Evolutionary conservation across 1,140 invertebrate genomes (phyloP).

Genomic region (Drosophila guanche): DNA sequence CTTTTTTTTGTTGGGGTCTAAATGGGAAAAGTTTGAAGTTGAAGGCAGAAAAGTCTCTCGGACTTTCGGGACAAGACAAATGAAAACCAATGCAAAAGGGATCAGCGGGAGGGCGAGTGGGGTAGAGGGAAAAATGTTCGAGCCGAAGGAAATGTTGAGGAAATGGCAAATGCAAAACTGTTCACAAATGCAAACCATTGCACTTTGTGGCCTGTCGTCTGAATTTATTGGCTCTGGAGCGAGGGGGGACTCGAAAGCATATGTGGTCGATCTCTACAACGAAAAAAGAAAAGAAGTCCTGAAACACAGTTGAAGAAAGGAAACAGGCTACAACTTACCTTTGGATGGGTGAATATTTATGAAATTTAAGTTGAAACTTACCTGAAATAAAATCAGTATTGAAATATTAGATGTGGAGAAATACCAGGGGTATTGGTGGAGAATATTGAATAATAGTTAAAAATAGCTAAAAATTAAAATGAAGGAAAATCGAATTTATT

Average conservation of each 20-base stretch:
- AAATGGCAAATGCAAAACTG: slow-evolving; percentile 25
- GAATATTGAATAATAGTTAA: too few relatives aligned
- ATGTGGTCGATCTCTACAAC: too few relatives aligned
- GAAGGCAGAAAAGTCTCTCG: slow-evolving; percentile 63
- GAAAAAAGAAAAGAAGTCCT: too few relatives aligned
- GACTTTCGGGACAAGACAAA: slow-evolving; percentile 60
- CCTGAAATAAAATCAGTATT: too few relatives aligned
- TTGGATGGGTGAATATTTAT: too few relatives aligned
- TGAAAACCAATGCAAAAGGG: slow-evolving; percentile 53
- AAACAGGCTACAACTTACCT: too few relatives aligned
- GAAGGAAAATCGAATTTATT: too few relatives aligned
- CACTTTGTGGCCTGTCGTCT: slow-evolving; percentile 27
- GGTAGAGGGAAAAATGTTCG: not conserved
- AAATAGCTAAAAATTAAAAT: too few relatives aligned
- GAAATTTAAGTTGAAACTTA: too few relatives aligned
- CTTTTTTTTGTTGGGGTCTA: slow-evolving; percentile 30
- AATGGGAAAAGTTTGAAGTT: slow-evolving; percentile 80
- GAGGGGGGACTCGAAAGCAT: not conserved
- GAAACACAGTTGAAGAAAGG: too few relatives aligned
- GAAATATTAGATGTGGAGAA: too few relatives aligned
- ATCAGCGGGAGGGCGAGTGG: slow-evolving; percentile 1
- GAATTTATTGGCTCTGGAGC: slow-evolving; percentile 34
- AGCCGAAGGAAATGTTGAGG: slow-evolving; percentile 19
- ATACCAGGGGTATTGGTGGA: too few relatives aligned
- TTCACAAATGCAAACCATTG: slow-evolving; percentile 17